These are phyloP conservation scores for Syrphus vitripennis DNA, from an alignment of 2,888 invertebrate species.

Conservation along the genomic window DNA sequence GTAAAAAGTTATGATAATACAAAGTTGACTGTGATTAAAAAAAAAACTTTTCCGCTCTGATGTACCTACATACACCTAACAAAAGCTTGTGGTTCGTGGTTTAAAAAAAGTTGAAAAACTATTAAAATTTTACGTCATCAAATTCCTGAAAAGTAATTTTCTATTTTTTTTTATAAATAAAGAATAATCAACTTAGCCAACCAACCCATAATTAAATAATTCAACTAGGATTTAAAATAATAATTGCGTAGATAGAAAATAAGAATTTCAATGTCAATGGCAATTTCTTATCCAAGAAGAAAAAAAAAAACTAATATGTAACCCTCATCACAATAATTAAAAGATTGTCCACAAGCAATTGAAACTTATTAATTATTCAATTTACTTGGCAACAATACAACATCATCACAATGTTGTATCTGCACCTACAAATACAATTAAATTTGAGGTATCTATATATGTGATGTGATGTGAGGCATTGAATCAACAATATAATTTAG, in stretches of 20 bases:
- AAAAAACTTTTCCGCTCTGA: no score
- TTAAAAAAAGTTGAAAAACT: no score
- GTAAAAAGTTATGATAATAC: no score
- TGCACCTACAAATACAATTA: slow-evolving; percentile 13
- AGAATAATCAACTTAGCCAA: no score
- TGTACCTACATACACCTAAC: no score
- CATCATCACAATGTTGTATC: not conserved
- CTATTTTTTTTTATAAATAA: no score
- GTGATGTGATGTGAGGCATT: slow-evolving; percentile 20
- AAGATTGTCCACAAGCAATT: slow-evolving; percentile 41
- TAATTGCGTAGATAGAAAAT: not conserved
- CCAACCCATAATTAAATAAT: no score
- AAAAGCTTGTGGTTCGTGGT: no score
- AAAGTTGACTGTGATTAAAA: no score
- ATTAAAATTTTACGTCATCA: no score
- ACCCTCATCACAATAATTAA: slow-evolving; percentile 30
- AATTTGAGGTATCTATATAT: slow-evolving; percentile 5
- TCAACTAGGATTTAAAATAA: not conserved
- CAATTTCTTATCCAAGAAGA: not conserved
- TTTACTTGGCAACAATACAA: slow-evolving; percentile 39
- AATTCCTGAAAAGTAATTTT: no score
- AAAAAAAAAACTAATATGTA: not conserved
- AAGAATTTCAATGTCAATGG: not conserved
- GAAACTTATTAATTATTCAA: slow-evolving; percentile 51
- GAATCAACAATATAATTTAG: slow-evolving; percentile 52